A percentile compares a stretch with the other conserved stretches of the same genome.
Evolutionary conservation across 2,113 vertebrate genomes (phyloP).

Genomic region (Blennius ocellaris): DNA sequence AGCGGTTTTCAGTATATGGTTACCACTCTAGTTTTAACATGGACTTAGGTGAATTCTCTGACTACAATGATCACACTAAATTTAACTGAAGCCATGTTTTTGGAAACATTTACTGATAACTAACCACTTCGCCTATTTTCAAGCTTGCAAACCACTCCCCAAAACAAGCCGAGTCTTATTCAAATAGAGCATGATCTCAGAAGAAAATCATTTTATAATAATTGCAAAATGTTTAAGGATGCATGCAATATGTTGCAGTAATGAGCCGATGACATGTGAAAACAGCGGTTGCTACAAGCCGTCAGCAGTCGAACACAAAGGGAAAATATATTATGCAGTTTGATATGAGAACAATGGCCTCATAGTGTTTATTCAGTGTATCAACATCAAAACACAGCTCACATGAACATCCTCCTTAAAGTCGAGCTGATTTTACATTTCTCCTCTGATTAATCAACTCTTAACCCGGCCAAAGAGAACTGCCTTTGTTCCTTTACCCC

Average conservation of each 20-base stretch:
- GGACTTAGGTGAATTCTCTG: conserved; percentile 17
- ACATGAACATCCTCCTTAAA: conserved; percentile 20
- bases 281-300: conserved; percentile 7
- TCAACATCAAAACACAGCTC: conserved; percentile 32
- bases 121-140: not conserved
- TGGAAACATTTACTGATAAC: conserved; percentile 20
- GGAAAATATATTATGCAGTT: not conserved
- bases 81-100: conserved; percentile 29
- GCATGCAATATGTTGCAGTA: not conserved
- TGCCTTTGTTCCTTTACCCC: conserved; percentile 55
- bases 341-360: conserved; percentile 33
- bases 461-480: conserved; percentile 39
- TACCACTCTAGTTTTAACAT: conserved; percentile 21
- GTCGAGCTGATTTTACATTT: conserved; percentile 53
- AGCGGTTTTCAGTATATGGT: conserved; percentile 74
- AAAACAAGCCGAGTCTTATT: too few species aligned
- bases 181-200: too few species aligned
- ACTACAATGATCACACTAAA: not conserved
- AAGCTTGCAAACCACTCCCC: not conserved
- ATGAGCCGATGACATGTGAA: not conserved
- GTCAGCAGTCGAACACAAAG: not conserved
- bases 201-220: too few species aligned
- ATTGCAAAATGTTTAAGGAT: too few species aligned
- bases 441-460: conserved; percentile 62
- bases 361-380: conserved; percentile 28